phyloP scores from a whole-genome alignment of 2,113 vertebrate species.

The Aspiorhynchus laticeps region DNA sequence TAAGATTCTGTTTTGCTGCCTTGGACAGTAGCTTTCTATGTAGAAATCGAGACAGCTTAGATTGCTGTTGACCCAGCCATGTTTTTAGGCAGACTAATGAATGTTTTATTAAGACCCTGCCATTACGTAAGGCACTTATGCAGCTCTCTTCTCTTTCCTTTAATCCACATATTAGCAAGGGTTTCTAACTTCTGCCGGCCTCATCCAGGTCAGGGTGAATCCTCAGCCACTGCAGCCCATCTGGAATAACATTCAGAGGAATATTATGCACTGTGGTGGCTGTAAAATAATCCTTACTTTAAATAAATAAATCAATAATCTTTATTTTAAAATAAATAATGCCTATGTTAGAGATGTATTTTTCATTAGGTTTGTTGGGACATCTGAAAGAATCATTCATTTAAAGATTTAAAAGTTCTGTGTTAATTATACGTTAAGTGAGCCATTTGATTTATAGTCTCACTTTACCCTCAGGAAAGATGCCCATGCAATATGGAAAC shows the following conservation, averaged over 20 bases:
- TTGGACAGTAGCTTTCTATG: background rate
- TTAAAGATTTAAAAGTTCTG: background rate
- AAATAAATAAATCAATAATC: background rate
- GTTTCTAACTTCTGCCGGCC: conserved; percentile 13
- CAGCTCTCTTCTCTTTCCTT: conserved; percentile 27
- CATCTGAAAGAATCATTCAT: background rate
- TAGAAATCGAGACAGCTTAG: background rate
- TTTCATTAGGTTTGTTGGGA: background rate
- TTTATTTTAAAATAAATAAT: background rate
- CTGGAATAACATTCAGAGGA: background rate
- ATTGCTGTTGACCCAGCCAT: conserved; percentile 12
- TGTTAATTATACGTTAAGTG: conserved; percentile 6
- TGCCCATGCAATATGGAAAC: background rate
- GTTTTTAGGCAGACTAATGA: conserved; percentile 18
- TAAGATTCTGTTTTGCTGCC: background rate
- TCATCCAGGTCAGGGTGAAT: conserved; percentile 20
- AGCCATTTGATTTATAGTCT: background rate
- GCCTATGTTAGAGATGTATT: background rate
- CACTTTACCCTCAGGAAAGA: background rate
- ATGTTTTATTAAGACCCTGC: conserved; percentile 41
- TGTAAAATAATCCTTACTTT: background rate
- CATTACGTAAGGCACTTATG: conserved; percentile 35
- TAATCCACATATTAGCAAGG: background rate
- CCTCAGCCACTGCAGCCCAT: background rate
- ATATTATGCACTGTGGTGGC: background rate